Conservation (phyloP, 2,888 invertebrate species). For the Hyalella azteca region DNA sequence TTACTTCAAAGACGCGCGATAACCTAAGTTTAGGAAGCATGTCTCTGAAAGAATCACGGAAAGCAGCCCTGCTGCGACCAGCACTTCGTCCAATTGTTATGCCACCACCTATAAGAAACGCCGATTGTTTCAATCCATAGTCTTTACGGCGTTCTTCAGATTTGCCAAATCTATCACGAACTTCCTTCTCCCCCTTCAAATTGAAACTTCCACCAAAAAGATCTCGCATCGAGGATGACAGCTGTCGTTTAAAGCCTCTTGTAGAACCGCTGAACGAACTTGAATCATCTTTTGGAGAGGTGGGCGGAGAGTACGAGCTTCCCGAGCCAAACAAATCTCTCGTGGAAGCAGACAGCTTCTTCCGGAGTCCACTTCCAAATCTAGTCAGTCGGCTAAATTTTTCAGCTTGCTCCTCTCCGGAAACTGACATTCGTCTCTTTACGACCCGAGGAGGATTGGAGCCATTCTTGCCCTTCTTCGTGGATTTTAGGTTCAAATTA, state of each 20-base stretch:
- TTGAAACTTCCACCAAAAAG: conserved; percentile 39
- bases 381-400: conserved; percentile 48
- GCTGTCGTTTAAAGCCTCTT: not conserved
- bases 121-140: not conserved
- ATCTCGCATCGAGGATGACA: conserved; percentile 46
- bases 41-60: conserved; percentile 49
- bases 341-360: conserved; percentile 52
- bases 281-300: conserved; percentile 31
- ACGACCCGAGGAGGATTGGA: conserved; percentile 31
- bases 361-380: conserved; percentile 51
- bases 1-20: conserved; percentile 46
- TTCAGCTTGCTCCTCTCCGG: conserved; percentile 47
- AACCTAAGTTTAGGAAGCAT: conserved; percentile 47
- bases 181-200: conserved; percentile 21
- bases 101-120: conserved; percentile 30
- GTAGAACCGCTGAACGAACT: conserved; percentile 35
- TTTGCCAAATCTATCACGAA: conserved; percentile 6
- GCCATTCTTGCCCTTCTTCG: not conserved
- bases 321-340: conserved; percentile 44
- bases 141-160: conserved; percentile 30
- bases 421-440: conserved; percentile 49
- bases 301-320: not conserved
- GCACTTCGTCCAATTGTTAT: conserved; percentile 30
- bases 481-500: not conserved
- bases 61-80: conserved; percentile 22